Evolutionary conservation across 2,888 invertebrate genomes (phyloP), one percentile per base, ranked within the genome.

Genomic region (Epinotia brunnichana): DNA sequence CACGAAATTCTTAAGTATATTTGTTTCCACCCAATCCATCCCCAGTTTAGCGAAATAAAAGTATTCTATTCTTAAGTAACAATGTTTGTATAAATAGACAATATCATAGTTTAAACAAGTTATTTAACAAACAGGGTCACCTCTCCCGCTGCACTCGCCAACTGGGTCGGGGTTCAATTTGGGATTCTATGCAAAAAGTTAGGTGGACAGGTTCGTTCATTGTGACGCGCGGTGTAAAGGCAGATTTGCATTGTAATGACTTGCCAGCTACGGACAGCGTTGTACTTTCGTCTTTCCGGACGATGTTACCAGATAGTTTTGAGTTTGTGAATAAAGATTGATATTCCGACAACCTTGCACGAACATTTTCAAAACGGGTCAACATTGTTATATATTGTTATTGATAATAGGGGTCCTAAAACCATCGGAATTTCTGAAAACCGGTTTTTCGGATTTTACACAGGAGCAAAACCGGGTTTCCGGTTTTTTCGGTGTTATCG

Each of bases 181-280:
- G 80, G 81, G 83, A 81, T 80, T 80, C 86, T 85, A 81, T 80
- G 81, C 86, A 90, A 92, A 92, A 91, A 89, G 87, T 89, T 87
- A 79, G 83, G 80, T 77, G 82, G 83, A 81, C 85, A 89, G 88
- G 88, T 89, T 87, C 83, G 85, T 86, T 86, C 85, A 87, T 86
- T 88, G 89, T 86, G 86, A 86, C 82, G 83, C 79, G 81, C 82
- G 80, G 62, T 69, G 57, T 73, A 57, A 68, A 82, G 80, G 78
- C 79, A 81, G 84, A 92, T 92, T 91, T 92, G 90, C 92, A 92
- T 91, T 85, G 90, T 90, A 90, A 91, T 92, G 86, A 90, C 85
- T 86, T 88, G 86, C 81, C 83, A 79, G 80, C 76, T 76, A 77
- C 54, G 17, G 54, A n/a, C 41, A 48, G 48, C 54, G 44, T 44